phyloP scores from a whole-genome alignment of 2,797 vertebrate genomes.

The Notolabrus celidotus region DNA sequence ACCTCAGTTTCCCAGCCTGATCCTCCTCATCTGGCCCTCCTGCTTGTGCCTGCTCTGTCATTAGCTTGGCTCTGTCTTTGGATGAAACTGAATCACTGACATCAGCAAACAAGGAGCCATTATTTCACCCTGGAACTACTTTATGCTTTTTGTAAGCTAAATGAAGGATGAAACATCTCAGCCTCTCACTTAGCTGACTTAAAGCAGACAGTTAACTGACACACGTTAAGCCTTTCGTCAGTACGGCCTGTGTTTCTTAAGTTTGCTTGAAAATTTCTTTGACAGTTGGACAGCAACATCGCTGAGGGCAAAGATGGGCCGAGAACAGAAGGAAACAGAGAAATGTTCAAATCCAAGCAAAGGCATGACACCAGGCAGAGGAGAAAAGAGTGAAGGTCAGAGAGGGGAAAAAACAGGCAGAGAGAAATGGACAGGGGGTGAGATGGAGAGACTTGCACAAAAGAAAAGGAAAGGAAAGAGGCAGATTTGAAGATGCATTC shows the following conservation, averaged over 20 bases:
- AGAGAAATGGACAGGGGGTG: neutral
- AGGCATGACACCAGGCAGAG: slow-evolving; percentile 19
- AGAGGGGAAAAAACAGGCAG: neutral
- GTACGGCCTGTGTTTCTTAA: slow-evolving; percentile 33
- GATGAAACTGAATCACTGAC: neutral
- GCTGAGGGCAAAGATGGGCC: slow-evolving; percentile 41
- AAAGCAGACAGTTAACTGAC: slow-evolving; percentile 20
- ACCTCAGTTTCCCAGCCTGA: too few species aligned
- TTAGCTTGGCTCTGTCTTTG: too few species aligned
- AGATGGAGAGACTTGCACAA: neutral
- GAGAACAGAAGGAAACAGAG: slow-evolving; percentile 14
- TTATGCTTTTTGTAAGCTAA: neutral
- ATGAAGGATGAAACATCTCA: slow-evolving; percentile 1
- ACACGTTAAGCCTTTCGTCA: slow-evolving; percentile 28
- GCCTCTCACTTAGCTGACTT: neutral
- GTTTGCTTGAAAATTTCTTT: slow-evolving; percentile 45
- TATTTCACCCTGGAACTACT: neutral
- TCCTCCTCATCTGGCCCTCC: too few species aligned
- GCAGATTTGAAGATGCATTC: slow-evolving; percentile 34
- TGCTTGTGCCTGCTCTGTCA: too few species aligned
- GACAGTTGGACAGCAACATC: slow-evolving; percentile 47
- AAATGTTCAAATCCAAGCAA: slow-evolving; percentile 22
- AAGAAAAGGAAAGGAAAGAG: neutral
- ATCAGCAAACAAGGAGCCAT: neutral
- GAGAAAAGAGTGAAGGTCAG: slow-evolving; percentile 21